These are phyloP conservation scores for Brevipalpus yothersi DNA, from an alignment of 1,140 invertebrate genomes.

Conservation along the genomic window DNA sequence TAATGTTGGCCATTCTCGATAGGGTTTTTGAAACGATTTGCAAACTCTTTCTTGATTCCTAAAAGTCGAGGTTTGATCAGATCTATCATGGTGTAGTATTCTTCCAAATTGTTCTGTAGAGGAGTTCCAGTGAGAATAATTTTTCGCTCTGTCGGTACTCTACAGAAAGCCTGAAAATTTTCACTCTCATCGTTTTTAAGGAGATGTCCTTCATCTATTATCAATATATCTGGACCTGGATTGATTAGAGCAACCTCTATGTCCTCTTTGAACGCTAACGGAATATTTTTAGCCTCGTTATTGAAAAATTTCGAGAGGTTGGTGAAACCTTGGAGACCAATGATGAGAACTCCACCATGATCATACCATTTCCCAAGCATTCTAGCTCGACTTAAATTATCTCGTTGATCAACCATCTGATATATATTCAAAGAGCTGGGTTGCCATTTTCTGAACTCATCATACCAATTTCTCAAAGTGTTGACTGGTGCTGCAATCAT, in stretches of 20 bases:
- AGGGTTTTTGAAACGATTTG: constrained; percentile 43
- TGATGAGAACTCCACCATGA: neutral
- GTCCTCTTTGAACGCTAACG: constrained; percentile 46
- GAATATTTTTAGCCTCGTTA: neutral
- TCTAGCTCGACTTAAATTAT: neutral
- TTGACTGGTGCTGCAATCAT: neutral
- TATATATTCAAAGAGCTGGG: neutral
- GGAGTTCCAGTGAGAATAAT: constrained; percentile 45
- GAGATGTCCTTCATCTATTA: constrained; percentile 85
- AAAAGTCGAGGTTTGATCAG: constrained; percentile 71
- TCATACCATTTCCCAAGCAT: neutral
- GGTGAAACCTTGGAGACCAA: constrained; percentile 31
- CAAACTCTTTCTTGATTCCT: constrained; percentile 75
- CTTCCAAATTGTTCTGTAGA: neutral
- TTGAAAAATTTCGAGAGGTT: constrained; percentile 40
- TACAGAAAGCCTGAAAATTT: constrained; percentile 68
- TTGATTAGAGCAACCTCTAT: constrained; percentile 41
- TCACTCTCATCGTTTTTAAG: constrained; percentile 86
- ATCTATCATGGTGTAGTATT: constrained; percentile 76
- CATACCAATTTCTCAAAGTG: neutral
- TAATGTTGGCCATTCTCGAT: neutral
- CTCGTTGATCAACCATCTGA: neutral
- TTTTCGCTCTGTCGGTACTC: constrained; percentile 52
- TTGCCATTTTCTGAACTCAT: neutral
- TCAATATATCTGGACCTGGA: constrained; percentile 77